phyloP scores from a whole-genome alignment of 2,888 invertebrate genomes.

The Ophion ventricosus region DNA sequence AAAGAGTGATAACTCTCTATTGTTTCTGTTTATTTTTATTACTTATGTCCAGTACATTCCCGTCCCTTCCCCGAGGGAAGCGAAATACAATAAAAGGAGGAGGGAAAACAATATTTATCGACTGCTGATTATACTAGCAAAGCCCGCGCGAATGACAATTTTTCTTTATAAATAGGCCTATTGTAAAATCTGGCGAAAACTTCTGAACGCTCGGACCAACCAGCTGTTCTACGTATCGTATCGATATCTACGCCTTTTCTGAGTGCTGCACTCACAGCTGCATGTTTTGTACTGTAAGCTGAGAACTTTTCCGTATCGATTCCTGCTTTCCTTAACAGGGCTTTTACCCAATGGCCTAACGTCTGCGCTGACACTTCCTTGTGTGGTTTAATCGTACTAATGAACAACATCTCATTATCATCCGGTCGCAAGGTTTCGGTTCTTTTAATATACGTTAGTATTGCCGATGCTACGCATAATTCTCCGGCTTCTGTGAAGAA shows the following conservation, averaged over 20 bases:
- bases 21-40: conserved; percentile 10
- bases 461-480: conserved; percentile 27
- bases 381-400: conserved; percentile 57
- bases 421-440: conserved; percentile 49
- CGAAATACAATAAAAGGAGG: background rate
- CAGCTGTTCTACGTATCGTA: conserved; percentile 54
- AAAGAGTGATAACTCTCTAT: conserved; percentile 9
- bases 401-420: conserved; percentile 42
- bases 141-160: conserved; percentile 4
- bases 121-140: conserved; percentile 9
- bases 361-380: conserved; percentile 61
- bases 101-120: conserved; percentile 10
- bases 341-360: conserved; percentile 68
- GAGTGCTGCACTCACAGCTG: conserved; percentile 56
- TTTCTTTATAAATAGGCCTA: conserved; percentile 42
- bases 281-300: conserved; percentile 63
- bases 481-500: conserved; percentile 24
- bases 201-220: conserved; percentile 51
- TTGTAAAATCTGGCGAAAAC: conserved; percentile 61
- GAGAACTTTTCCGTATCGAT: conserved; percentile 64
- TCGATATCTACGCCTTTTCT: conserved; percentile 49
- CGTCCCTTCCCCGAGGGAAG: background rate
- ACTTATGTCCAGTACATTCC: background rate
- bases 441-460: conserved; percentile 22
- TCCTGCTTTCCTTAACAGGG: conserved; percentile 56